phyloP scores from a whole-genome alignment of 2,888 invertebrate species.

The Dichetophora obliterata region DNA sequence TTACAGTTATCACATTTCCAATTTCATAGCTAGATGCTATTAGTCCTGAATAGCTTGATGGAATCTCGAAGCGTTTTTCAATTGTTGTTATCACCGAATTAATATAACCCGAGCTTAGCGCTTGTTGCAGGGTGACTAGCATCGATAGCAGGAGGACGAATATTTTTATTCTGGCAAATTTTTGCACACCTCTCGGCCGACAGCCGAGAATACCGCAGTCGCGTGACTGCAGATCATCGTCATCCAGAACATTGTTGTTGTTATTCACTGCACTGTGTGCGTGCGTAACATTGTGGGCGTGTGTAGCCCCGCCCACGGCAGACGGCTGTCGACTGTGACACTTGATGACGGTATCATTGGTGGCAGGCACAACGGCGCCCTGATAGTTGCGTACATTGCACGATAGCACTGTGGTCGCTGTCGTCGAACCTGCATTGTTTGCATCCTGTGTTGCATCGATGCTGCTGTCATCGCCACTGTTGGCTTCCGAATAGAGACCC shows the following conservation, averaged over 20 bases:
- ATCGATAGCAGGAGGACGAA: constrained; percentile 90
- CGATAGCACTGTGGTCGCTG: constrained; percentile 40
- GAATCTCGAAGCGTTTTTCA: constrained; percentile 94
- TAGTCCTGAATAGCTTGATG: constrained; percentile 91
- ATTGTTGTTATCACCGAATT: constrained; percentile 97
- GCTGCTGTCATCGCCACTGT: constrained; percentile 73
- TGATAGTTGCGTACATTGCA: constrained; percentile 47
- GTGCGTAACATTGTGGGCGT: constrained; percentile 72
- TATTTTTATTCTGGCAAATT: constrained; percentile 92
- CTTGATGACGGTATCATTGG: constrained; percentile 66
- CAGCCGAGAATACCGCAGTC: constrained; percentile 91
- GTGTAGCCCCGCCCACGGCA: constrained; percentile 54
- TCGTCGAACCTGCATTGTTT: constrained; percentile 34
- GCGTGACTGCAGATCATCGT: constrained; percentile 76
- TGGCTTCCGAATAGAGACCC: constrained; percentile 83
- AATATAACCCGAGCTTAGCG: constrained; percentile 90
- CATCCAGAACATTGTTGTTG: constrained; percentile 72
- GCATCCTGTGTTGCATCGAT: constrained; percentile 71
- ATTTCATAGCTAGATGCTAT: constrained; percentile 96
- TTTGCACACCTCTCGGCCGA: constrained; percentile 87
- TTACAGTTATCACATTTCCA: constrained; percentile 94
- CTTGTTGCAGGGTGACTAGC: constrained; percentile 91
- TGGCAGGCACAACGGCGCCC: constrained; percentile 44
- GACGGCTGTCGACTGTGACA: constrained; percentile 85
- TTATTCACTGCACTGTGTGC: constrained; percentile 57